Evolutionary conservation across 2,113 vertebrate species (phyloP).

Genomic region (Takifugu bimaculatus): DNA sequence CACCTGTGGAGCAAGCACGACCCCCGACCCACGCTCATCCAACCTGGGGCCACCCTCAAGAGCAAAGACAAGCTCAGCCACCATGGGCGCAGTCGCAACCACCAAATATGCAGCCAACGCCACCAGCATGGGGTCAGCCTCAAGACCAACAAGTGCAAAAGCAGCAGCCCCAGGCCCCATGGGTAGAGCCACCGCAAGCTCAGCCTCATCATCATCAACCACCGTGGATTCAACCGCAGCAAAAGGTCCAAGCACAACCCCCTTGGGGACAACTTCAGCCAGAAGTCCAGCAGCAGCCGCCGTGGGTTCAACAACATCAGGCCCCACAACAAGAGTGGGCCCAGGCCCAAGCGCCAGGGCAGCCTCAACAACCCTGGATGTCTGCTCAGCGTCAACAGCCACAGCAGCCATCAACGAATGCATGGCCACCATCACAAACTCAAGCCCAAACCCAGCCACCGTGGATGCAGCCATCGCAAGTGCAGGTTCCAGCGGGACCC

Average conservation of each 20-base stretch:
- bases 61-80: conserved; percentile 48
- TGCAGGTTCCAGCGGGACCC: conserved; percentile 52
- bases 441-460: conserved; percentile 58
- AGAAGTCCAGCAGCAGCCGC: conserved; percentile 56
- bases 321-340: conserved; percentile 52
- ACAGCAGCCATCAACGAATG: conserved; percentile 37
- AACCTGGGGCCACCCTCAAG: conserved; percentile 45
- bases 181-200: conserved; percentile 55
- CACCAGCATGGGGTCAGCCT: conserved; percentile 54
- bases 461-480: conserved; percentile 56
- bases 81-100: conserved; percentile 51
- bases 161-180: conserved; percentile 52
- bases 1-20: conserved; percentile 48
- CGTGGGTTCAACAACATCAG: conserved; percentile 53
- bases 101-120: conserved; percentile 46
- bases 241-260: conserved; percentile 45
- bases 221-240: conserved; percentile 62
- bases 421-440: conserved; percentile 52
- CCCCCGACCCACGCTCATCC: conserved; percentile 35
- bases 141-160: conserved; percentile 51
- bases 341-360: conserved; percentile 45
- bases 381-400: conserved; percentile 50
- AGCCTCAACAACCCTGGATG: conserved; percentile 60
- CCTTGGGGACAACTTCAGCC: conserved; percentile 61
- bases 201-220: conserved; percentile 49